Base-by-base conservation (phyloP, 2,888 invertebrate genomes). In the Rhagonycha lutea region DNA sequence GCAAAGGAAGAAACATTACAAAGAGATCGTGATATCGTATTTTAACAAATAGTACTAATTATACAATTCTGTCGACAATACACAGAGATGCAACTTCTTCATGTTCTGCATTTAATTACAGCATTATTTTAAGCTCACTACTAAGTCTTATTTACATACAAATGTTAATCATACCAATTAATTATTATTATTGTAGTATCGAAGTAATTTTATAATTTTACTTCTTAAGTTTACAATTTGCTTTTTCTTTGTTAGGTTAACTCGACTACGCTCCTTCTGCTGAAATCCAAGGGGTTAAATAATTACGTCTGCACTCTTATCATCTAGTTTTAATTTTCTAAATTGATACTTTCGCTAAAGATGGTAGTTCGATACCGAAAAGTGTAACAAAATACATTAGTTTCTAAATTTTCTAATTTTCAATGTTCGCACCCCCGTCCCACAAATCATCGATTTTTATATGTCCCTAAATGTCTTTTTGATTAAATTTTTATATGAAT, bases 11-110 rank as follows among this genome's bases (percentile, higher is more conserved):
- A 72, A 71, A 47, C 72, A 72, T 65, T 69, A 72, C 75, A 75
- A 75, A 75, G 75, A 75, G 72, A 75, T 75, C 72, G 75, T 75
- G 75, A 75, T 68, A 75, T 75, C 72, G 75, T 75, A 69, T 72
- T 75, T 72, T 75, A 75, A 75, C 75, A 75, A 75, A 75, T 71
- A 69, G 65, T 69, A 75, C 71, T 75, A 75, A 75, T 75, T 75
- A 75, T 72, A 65, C 74, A 75, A 74, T 69, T 68, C 69, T 62
- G 72, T 75, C 75, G 47, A 72, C 75, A 65, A 72, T 75, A 71
- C 69, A 65, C 24, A 65, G 24, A 60, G 69, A 69, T 72, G 75
- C 69, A 69, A 72, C 72, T 47, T 72, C 70, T 75, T 68, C 67
- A 47, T 72, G 63, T 72, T 68, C 75, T 75, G 69, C 72, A 70